Evolutionary conservation across 2,797 vertebrate species (phyloP).

Genomic region (Thamnophis elegans): DNA sequence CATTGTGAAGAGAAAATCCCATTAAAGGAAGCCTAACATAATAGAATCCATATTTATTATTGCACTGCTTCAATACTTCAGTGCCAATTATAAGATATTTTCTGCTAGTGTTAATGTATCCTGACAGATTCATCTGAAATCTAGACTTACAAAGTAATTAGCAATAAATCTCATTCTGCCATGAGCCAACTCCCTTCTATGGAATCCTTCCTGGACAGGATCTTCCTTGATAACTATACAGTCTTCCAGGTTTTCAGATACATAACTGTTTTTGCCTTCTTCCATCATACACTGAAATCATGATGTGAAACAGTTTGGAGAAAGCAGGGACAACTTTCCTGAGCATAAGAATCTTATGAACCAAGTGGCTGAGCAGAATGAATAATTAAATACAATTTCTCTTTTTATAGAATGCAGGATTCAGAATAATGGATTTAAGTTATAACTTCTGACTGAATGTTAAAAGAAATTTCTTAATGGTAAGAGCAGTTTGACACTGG

Average conservation of each 20-base stretch:
- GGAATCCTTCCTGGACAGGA: not conserved
- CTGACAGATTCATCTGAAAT: not conserved
- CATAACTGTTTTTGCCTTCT: not conserved
- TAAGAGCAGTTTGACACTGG: not conserved
- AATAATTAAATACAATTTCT: not conserved
- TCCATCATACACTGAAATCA: not conserved
- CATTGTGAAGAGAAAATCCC: not conserved
- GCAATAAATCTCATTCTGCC: not conserved
- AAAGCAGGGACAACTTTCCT: not conserved
- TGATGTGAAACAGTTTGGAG: not conserved
- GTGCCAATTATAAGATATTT: not conserved
- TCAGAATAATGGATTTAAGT: not conserved
- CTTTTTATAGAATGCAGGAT: not conserved
- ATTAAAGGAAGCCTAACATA: not conserved
- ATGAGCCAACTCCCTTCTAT: not conserved
- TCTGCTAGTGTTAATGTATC: not conserved
- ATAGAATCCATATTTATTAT: not conserved
- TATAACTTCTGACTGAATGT: not conserved
- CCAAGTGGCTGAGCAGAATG: not conserved
- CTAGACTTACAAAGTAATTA: not conserved
- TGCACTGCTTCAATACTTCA: not conserved
- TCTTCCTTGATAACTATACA: not conserved
- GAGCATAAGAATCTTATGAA: not conserved
- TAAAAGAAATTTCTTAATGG: not conserved
- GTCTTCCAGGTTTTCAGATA: not conserved